These are phyloP conservation scores for Phocides pigmalion DNA, from an alignment of 1,140 invertebrate genomes.

Conservation along the genomic window DNA sequence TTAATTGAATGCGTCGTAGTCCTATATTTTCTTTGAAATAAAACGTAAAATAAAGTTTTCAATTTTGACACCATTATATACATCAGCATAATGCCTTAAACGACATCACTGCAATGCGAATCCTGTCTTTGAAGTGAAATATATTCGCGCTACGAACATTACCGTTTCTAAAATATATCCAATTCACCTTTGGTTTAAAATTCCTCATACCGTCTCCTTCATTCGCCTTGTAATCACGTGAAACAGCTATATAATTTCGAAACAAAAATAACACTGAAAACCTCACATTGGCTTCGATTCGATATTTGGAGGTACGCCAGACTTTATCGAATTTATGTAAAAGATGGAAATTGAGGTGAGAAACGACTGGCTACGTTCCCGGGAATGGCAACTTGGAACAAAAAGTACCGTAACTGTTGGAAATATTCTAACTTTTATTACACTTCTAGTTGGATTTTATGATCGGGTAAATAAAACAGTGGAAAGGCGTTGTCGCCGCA, in stretches of 20 bases:
- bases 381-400: conserved; percentile 43
- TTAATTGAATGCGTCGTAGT: too few relatives aligned
- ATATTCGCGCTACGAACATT: conserved; percentile 30
- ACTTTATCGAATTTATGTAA: conserved; percentile 70
- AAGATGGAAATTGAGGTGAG: conserved; percentile 71
- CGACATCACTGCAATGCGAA: conserved; percentile 37
- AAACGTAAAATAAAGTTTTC: background rate
- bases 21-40: too few relatives aligned
- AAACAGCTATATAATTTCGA: conserved; percentile 49
- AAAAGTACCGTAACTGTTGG: conserved; percentile 36
- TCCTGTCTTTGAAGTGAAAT: conserved; percentile 33
- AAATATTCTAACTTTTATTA: conserved; percentile 42
- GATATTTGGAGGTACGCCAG: conserved; percentile 64
- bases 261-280: conserved; percentile 56
- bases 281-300: conserved; percentile 49
- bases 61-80: conserved; percentile 14
- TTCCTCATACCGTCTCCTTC: conserved; percentile 39
- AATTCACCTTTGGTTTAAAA: conserved; percentile 35
- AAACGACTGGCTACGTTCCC: conserved; percentile 54
- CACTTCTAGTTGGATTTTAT: conserved; percentile 40
- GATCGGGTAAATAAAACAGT: conserved; percentile 23
- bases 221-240: conserved; percentile 41
- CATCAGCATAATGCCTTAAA: conserved; percentile 12
- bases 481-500: conserved; percentile 9
- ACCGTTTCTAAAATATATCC: conserved; percentile 29